phyloP scores from a whole-genome alignment of 2,888 invertebrate species.

The Tenthredo distinguenda region DNA sequence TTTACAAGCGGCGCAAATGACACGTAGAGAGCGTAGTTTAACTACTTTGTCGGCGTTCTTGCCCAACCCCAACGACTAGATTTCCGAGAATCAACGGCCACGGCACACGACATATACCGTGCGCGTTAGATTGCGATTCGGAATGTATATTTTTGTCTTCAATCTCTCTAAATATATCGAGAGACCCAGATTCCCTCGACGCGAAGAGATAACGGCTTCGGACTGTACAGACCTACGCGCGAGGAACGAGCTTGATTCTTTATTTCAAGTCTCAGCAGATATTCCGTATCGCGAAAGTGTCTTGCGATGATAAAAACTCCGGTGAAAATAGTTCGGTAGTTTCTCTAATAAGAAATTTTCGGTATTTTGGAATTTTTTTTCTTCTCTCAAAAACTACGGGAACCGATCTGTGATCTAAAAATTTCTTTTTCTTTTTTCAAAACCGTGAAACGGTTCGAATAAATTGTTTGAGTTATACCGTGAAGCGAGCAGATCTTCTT shows the following conservation, averaged over 20 bases:
- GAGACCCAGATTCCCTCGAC: constrained; percentile 59
- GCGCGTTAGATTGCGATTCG: not conserved
- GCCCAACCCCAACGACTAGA: not conserved
- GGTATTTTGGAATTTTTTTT: too few relatives aligned
- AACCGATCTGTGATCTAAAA: too few relatives aligned
- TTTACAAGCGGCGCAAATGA: not conserved
- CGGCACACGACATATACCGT: not conserved
- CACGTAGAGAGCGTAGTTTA: too few relatives aligned
- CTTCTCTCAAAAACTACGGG: too few relatives aligned
- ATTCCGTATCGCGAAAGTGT: not conserved
- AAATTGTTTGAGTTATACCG: too few relatives aligned
- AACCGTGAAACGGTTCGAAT: too few relatives aligned
- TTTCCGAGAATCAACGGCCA: constrained; percentile 6
- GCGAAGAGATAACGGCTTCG: constrained; percentile 6
- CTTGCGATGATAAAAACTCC: too few relatives aligned
- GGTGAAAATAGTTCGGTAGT: too few relatives aligned
- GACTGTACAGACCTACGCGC: not conserved
- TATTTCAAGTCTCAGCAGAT: too few relatives aligned
- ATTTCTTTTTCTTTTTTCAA: too few relatives aligned
- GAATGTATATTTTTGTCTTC: constrained; percentile 53
- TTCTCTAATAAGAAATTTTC: too few relatives aligned
- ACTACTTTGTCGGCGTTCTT: not conserved
- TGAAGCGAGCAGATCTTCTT: too few relatives aligned
- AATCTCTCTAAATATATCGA: constrained; percentile 63
- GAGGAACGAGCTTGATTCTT: not conserved